Percentiles rank a stretch among this genome's conserved stretches.
These are phyloP conservation scores for Gila orcuttii DNA, from an alignment of 2,113 vertebrate species.

Conservation along the genomic window DNA sequence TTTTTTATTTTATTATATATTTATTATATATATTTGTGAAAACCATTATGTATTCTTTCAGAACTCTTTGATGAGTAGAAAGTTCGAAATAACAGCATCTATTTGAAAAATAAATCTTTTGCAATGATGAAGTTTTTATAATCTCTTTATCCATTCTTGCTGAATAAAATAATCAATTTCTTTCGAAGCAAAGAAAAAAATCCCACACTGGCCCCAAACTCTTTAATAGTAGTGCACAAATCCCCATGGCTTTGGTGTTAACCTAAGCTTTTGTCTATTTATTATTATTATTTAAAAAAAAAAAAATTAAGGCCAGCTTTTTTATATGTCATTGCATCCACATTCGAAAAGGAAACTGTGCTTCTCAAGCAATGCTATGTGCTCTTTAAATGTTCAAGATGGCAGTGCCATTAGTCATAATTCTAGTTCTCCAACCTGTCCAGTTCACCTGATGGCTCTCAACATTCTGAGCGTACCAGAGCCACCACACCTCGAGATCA, in stretches of 20 bases:
- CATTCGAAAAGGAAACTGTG: neutral
- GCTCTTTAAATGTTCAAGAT: conserved; percentile 19
- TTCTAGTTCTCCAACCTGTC: conserved; percentile 39
- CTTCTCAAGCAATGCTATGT: neutral
- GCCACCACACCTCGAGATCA: conserved; percentile 4
- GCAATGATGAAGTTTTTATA: neutral
- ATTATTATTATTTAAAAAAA: no score
- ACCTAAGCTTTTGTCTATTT: neutral
- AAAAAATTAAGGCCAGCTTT: neutral
- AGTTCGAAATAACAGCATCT: neutral
- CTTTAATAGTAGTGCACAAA: neutral
- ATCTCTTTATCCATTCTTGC: neutral
- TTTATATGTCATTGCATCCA: neutral
- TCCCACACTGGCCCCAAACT: neutral
- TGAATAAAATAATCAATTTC: neutral
- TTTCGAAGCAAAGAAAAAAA: neutral
- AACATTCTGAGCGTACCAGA: conserved; percentile 1
- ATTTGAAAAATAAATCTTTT: neutral
- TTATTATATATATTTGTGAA: neutral
- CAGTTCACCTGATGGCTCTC: conserved; percentile 14
- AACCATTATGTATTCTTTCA: neutral
- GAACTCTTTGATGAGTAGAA: neutral
- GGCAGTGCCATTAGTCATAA: conserved; percentile 27
- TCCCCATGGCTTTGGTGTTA: neutral
- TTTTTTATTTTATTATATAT: neutral